These are phyloP conservation scores for Brachionus calyciflorus DNA, from an alignment of 1,140 invertebrate species.

Conservation along the genomic window DNA sequence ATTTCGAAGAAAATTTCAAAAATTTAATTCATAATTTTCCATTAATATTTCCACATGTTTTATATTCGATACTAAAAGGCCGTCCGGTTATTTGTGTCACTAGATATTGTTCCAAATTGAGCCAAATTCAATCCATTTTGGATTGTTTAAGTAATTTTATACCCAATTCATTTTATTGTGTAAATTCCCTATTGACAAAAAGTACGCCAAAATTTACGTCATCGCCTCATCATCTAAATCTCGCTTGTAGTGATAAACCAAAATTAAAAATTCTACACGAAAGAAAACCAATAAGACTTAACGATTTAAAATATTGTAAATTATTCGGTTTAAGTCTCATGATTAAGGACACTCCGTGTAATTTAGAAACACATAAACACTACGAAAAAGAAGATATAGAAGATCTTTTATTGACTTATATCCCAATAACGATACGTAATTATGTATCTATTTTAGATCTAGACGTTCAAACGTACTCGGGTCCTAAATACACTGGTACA, in stretches of 20 bases:
- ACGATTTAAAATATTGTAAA: conserved; percentile 27
- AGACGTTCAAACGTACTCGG: neutral
- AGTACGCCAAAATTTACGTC: conserved; percentile 21
- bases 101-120: neutral
- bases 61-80: conserved; percentile 42
- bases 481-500: conserved; percentile 29
- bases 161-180: conserved; percentile 44
- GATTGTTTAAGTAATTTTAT: conserved; percentile 34
- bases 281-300: conserved; percentile 17
- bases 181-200: neutral
- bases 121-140: neutral
- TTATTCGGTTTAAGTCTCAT: conserved; percentile 27
- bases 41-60: neutral
- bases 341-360: neutral
- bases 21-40: conserved; percentile 7
- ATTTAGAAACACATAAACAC: neutral
- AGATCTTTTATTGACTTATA: conserved; percentile 14
- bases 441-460: conserved; percentile 44
- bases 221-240: neutral
- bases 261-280: conserved; percentile 28
- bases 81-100: conserved; percentile 26
- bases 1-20: conserved; percentile 41
- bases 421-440: conserved; percentile 25
- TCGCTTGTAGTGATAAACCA: neutral
- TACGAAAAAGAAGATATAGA: conserved; percentile 4